Evolutionary conservation across 2,113 vertebrate genomes (phyloP), one percentile per base, ranked within the genome.

Genomic region (Paramisgurnus dabryanus): DNA sequence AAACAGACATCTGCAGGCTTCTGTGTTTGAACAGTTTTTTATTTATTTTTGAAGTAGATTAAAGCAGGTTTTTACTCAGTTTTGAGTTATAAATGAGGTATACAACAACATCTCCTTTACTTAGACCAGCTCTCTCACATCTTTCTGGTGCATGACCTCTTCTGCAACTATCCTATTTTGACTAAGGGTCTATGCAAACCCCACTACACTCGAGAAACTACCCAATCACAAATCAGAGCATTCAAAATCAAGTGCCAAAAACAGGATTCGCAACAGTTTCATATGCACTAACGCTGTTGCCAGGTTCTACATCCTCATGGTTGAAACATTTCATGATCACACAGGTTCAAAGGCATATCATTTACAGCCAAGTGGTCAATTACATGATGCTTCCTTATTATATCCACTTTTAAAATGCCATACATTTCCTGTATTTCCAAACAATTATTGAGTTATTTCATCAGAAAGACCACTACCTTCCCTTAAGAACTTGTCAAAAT

Each of bases 61-160:
- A 95, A 95, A 96, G 95, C 93, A 94, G 94, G 94, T 93, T 81
- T 83, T 91, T 81, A 95, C 95, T 94, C 92, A 82, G 92, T 94
- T 91, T 93, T 40, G 91, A 96, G 95, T 95, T 94, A 95, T 93
- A 95, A 96, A 96, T 98, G 97, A 98, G 97, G 98, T 98, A 98
- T 96, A 96, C 92, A 87, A 96, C 92, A 87, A 95, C 91, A 96
- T 93, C 93, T 94, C 92, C 91, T 91, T 93, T 92, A 90, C 91
- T 86, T 88, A 87, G 72, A 89, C 90, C 85, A 89, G 91, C 79
- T 79, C 55, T 58, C 76, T 39, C 73, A 18, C 61, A 65, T 34
- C 81, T 86, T 80, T 84, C 83, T 81, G 85, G 86, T 84, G 83
- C 85, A 73, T 57, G 66, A 50, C 82, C 80, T 78, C 67, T 61